phyloP scores from a whole-genome alignment of 1,140 invertebrate species.

The Ctenoplectra terminalis region DNA sequence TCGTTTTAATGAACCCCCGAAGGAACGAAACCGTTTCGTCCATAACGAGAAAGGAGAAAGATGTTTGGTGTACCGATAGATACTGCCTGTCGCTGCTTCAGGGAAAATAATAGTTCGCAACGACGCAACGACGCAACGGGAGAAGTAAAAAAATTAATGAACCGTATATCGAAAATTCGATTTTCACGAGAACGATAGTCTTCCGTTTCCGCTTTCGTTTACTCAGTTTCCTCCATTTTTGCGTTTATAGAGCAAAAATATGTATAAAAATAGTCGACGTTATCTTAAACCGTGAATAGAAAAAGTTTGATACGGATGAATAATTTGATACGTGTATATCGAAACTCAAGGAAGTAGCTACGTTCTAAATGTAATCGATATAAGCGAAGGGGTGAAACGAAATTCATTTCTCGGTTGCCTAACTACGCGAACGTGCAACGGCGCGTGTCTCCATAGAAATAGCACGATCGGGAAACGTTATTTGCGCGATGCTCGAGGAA shows the following conservation, averaged over 20 bases:
- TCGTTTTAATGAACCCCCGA: constrained; percentile 12
- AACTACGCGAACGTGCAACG: background rate
- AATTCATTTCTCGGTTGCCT: background rate
- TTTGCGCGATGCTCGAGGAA: background rate
- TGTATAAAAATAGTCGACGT: background rate
- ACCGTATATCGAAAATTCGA: background rate
- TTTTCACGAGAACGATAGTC: background rate
- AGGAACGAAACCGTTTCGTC: background rate
- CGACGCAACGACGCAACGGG: no score
- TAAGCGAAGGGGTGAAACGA: background rate
- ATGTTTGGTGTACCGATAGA: background rate
- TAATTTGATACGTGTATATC: background rate
- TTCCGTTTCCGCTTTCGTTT: background rate
- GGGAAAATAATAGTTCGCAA: background rate
- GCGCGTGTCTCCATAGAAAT: background rate
- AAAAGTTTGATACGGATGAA: background rate
- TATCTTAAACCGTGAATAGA: background rate
- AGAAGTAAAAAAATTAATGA: background rate
- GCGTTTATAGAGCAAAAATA: no score
- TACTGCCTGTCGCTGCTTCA: background rate
- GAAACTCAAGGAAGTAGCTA: background rate
- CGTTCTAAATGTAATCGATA: background rate
- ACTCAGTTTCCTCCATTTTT: no score
- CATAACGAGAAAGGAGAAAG: background rate
- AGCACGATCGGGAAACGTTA: background rate